phyloP scores from a whole-genome alignment of 37 sponge, comb jelly and placozoan species.

The Mnemiopsis leidyi region DNA sequence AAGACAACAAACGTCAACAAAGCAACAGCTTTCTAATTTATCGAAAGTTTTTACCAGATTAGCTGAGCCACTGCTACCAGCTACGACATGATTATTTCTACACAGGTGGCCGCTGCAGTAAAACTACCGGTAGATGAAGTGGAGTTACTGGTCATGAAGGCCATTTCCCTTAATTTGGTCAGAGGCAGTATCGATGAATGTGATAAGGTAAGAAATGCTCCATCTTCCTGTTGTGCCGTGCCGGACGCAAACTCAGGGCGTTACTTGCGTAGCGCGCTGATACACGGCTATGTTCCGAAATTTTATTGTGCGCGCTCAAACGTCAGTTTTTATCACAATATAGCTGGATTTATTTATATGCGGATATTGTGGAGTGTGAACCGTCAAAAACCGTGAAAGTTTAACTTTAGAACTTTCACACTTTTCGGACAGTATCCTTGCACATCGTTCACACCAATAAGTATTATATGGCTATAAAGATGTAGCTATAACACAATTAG shows the following conservation, averaged over 20 bases:
- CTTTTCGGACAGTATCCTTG: no score
- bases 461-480: no score
- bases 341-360: not conserved
- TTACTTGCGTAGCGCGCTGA: not conserved
- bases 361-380: not conserved
- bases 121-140: slow-evolving; percentile 69
- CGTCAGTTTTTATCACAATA: not conserved
- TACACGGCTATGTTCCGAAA: not conserved
- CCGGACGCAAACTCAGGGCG: not conserved
- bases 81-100: no score
- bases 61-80: no score
- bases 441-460: no score
- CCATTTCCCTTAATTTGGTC: slow-evolving; percentile 80
- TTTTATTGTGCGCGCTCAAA: not conserved
- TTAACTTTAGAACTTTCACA: no score
- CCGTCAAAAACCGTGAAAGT: not conserved
- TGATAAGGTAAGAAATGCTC: slow-evolving; percentile 26
- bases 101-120: slow-evolving; percentile 50
- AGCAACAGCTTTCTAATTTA: no score
- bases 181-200: slow-evolving; percentile 71
- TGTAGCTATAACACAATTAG: no score
- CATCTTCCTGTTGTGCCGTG: not conserved
- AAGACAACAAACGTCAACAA: no score
- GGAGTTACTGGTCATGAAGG: slow-evolving; percentile 88
- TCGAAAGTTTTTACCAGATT: no score